Percentiles rank a stretch among this genome's conserved stretches.
phyloP scores from a whole-genome alignment of 2,888 invertebrate genomes.

The Napeogenes inachia region DNA sequence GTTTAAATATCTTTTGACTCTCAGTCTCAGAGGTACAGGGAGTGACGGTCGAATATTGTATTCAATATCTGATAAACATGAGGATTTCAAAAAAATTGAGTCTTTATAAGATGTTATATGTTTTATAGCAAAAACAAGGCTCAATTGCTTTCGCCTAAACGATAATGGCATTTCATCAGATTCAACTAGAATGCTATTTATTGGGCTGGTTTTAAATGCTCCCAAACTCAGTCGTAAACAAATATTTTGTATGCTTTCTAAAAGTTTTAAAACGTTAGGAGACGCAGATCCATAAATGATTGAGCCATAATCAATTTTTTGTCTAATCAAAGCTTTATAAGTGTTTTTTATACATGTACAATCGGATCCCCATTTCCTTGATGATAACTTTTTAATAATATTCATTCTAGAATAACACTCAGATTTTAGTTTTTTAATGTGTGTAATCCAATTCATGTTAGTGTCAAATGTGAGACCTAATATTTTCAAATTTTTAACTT shows the following conservation, averaged over 20 bases:
- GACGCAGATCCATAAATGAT: constrained; percentile 23
- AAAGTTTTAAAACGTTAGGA: constrained; percentile 4
- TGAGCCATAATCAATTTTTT: constrained; percentile 23
- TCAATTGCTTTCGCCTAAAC: constrained; percentile 17
- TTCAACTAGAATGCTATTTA: constrained; percentile 20
- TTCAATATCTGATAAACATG: no score
- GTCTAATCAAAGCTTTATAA: constrained; percentile 22
- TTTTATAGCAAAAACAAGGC: constrained; percentile 7
- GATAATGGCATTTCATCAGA: constrained; percentile 17
- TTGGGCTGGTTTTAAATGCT: constrained; percentile 19
- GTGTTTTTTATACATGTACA: constrained; percentile 17
- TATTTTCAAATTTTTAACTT: constrained; percentile 20
- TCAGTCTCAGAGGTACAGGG: no score
- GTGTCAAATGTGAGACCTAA: constrained; percentile 23
- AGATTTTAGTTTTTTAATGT: constrained; percentile 23
- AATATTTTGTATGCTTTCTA: constrained; percentile 30
- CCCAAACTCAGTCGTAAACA: constrained; percentile 18
- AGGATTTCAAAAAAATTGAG: no score
- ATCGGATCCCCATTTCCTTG: constrained; percentile 23
- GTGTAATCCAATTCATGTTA: constrained; percentile 21
- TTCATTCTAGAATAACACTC: constrained; percentile 26
- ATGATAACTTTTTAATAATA: constrained; percentile 22
- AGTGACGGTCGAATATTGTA: no score
- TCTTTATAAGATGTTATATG: no score
- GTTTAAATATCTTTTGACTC: no score